phyloP scores from a whole-genome alignment of 2,113 vertebrate genomes.

The Bagarius yarrelli region DNA sequence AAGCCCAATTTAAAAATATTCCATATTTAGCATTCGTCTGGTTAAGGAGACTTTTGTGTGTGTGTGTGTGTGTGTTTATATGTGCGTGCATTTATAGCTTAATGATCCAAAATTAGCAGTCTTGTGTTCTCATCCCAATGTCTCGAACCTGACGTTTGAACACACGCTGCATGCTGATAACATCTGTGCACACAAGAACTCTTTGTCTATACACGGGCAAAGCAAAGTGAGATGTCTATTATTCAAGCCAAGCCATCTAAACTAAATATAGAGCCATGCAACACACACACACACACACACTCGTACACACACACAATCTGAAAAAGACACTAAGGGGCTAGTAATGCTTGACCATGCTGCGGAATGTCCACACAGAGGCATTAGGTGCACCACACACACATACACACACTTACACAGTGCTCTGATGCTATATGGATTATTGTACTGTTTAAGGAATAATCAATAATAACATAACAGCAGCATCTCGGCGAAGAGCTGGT shows the following conservation, averaged over 20 bases:
- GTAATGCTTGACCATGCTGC: not conserved
- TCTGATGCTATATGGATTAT: conserved; percentile 10
- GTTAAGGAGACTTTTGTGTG: not conserved
- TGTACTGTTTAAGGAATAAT: conserved; percentile 28
- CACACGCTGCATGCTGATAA: not conserved
- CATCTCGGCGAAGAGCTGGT: conserved; percentile 9
- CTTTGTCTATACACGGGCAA: conserved; percentile 31
- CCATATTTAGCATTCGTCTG: conserved; percentile 9
- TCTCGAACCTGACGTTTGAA: not conserved
- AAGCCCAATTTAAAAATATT: conserved; percentile 12
- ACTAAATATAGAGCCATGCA: conserved; percentile 44
- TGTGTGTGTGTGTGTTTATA: conserved; percentile 2
- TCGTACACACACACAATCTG: not conserved
- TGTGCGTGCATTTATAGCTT: conserved; percentile 2
- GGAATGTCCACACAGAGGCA: not conserved
- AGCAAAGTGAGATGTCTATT: conserved; percentile 29
- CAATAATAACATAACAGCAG: conserved; percentile 15
- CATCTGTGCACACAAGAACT: conserved; percentile 15
- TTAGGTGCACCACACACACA: not conserved
- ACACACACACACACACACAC: conserved; percentile 8
- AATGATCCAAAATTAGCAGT: conserved; percentile 33
- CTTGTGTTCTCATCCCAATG: conserved; percentile 1
- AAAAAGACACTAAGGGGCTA: not conserved
- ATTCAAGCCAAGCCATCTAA: conserved; percentile 29
- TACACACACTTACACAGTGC: not conserved